Evolutionary conservation across 2,113 vertebrate species (phyloP).

Genomic region (Gobio gobio): DNA sequence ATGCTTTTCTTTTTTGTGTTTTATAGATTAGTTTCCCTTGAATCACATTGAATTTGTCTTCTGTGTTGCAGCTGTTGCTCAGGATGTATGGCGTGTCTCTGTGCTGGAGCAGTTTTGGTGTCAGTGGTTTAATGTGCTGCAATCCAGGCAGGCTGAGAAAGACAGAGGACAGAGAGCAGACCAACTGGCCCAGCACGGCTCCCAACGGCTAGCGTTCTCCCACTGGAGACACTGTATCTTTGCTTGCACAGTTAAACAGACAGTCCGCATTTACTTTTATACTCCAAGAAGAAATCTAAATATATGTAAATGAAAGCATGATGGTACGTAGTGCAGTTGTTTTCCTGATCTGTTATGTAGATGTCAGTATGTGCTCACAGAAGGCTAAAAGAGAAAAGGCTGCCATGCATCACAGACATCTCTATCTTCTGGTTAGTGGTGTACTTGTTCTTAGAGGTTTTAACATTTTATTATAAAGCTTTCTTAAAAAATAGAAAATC

Average conservation of each 20-base stretch:
- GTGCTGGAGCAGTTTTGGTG: constrained; percentile 70
- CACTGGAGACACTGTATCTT: constrained; percentile 90
- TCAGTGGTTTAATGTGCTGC: constrained; percentile 73
- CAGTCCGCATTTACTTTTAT: neutral
- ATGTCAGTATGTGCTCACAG: constrained; percentile 72
- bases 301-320: neutral
- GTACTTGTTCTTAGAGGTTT: neutral
- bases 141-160: constrained; percentile 61
- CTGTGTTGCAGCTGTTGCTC: constrained; percentile 67
- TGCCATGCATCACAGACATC: constrained; percentile 71
- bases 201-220: constrained; percentile 68
- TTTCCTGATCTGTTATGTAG: constrained; percentile 76
- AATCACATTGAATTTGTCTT: constrained; percentile 34
- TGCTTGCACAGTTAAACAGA: neutral
- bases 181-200: constrained; percentile 66
- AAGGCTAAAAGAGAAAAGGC: constrained; percentile 58
- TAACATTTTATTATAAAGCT: neutral
- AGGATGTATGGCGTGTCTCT: constrained; percentile 12
- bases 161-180: constrained; percentile 58
- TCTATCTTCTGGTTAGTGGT: constrained; percentile 81
- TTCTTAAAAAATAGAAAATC: neutral
- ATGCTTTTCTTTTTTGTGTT: neutral
- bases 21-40: neutral
- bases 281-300: neutral
- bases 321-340: neutral